These are phyloP conservation scores for Eremobia ochroleuca DNA, from an alignment of 2,888 invertebrate genomes.

Conservation along the genomic window DNA sequence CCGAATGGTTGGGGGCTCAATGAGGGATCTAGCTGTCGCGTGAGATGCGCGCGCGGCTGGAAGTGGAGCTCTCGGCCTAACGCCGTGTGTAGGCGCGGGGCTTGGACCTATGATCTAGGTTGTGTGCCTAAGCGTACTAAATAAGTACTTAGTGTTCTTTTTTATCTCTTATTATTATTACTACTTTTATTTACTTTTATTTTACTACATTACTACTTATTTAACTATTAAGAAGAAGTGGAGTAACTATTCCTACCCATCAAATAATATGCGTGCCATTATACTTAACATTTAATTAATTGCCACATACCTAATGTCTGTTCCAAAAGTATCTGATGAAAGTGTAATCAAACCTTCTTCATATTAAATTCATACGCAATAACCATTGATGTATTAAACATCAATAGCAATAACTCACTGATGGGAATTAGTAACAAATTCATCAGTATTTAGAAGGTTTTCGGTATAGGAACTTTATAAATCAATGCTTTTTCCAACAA, in stretches of 20 bases:
- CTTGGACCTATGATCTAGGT: constrained; percentile 79
- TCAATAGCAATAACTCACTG: not conserved
- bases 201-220: too few relatives aligned
- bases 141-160: not conserved
- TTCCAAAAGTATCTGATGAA: not conserved
- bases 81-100: constrained; percentile 81
- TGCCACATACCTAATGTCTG: not conserved
- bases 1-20: constrained; percentile 70
- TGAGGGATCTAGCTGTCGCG: constrained; percentile 84
- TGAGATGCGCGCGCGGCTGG: constrained; percentile 81
- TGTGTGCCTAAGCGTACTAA: constrained; percentile 71
- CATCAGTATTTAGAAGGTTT: not conserved
- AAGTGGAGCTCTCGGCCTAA: constrained; percentile 72
- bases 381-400: not conserved
- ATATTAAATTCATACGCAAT: not conserved
- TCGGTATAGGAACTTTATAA: not conserved
- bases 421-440: not conserved
- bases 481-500: not conserved
- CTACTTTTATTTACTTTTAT: too few relatives aligned
- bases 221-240: not conserved
- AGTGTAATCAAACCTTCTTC: not conserved
- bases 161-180: not conserved
- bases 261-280: not conserved
- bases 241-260: not conserved
- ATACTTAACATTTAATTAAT: too few relatives aligned